Percentiles rank a stretch among this genome's conserved stretches.
These are phyloP conservation scores for Euzophera pinguis DNA, from an alignment of 2,888 invertebrate species.

Conservation along the genomic window DNA sequence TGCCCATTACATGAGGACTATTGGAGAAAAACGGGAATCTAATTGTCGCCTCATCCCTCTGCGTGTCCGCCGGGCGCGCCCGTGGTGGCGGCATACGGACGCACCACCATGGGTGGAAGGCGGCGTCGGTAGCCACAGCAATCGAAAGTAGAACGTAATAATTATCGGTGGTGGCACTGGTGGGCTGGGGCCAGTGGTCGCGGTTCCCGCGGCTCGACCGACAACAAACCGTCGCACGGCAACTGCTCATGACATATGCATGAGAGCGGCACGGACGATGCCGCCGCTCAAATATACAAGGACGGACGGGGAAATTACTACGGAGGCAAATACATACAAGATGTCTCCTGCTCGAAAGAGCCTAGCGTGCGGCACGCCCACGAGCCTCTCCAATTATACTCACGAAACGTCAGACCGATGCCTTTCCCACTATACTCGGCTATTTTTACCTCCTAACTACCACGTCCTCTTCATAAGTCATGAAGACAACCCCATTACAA, in stretches of 20 bases:
- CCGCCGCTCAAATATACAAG: conserved; percentile 73
- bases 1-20: conserved; percentile 45
- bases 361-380: conserved; percentile 60
- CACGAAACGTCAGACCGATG: conserved; percentile 61
- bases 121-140: conserved; percentile 56
- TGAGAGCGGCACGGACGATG: conserved; percentile 65
- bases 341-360: conserved; percentile 51
- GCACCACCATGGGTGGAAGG: conserved; percentile 30
- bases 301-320: conserved; percentile 70
- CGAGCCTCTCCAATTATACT: conserved; percentile 57
- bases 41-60: conserved; percentile 73
- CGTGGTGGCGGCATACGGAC: conserved; percentile 28
- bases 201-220: conserved; percentile 69
- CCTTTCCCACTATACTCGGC: conserved; percentile 53
- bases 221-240: conserved; percentile 77
- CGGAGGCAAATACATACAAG: conserved; percentile 72
- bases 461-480: conserved; percentile 61
- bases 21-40: conserved; percentile 58
- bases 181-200: conserved; percentile 53
- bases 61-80: conserved; percentile 29
- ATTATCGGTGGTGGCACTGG: conserved; percentile 60
- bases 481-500: conserved; percentile 54
- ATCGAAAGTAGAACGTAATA: conserved; percentile 73
- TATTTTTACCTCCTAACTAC: conserved; percentile 57
- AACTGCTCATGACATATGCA: conserved; percentile 80